A percentile compares a stretch with the other conserved stretches of the same genome.
Evolutionary conservation across 2,113 vertebrate genomes (phyloP).

Genomic region (Phalacrocorax aristotelis): DNA sequence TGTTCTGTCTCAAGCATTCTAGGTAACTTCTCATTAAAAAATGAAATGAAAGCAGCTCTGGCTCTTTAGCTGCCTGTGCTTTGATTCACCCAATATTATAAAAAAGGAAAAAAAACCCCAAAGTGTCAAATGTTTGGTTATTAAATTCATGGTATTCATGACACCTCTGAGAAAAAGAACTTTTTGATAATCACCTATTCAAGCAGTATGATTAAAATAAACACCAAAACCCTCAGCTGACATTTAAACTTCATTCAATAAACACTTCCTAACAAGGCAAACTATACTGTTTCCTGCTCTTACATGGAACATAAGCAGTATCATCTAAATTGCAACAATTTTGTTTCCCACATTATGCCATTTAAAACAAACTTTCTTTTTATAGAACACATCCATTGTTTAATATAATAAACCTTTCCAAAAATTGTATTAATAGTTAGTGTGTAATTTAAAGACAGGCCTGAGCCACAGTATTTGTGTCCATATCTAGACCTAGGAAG

Average conservation of each 20-base stretch:
- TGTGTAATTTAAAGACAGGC: neutral
- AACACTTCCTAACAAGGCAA: conserved; percentile 9
- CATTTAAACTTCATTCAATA: conserved; percentile 52
- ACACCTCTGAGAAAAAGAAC: neutral
- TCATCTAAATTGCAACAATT: neutral
- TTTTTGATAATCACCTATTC: conserved; percentile 7
- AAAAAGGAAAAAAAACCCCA: neutral
- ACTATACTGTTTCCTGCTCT: neutral
- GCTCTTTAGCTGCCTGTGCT: neutral
- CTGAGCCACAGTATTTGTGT: neutral
- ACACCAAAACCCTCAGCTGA: neutral
- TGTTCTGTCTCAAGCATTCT: neutral
- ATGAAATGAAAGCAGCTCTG: neutral
- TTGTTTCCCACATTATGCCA: conserved; percentile 8
- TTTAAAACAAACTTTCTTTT: conserved; percentile 37
- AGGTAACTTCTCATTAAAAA: neutral
- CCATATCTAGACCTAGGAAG: neutral
- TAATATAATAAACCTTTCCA: neutral
- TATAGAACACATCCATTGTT: neutral
- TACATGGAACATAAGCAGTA: neutral
- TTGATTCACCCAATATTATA: rapidly evolving
- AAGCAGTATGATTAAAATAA: conserved; percentile 17
- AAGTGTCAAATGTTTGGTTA: neutral
- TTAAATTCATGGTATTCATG: neutral
- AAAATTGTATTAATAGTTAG: conserved; percentile 9